phyloP scores from a whole-genome alignment of 1,140 invertebrate species.

The Drosophila erecta region DNA sequence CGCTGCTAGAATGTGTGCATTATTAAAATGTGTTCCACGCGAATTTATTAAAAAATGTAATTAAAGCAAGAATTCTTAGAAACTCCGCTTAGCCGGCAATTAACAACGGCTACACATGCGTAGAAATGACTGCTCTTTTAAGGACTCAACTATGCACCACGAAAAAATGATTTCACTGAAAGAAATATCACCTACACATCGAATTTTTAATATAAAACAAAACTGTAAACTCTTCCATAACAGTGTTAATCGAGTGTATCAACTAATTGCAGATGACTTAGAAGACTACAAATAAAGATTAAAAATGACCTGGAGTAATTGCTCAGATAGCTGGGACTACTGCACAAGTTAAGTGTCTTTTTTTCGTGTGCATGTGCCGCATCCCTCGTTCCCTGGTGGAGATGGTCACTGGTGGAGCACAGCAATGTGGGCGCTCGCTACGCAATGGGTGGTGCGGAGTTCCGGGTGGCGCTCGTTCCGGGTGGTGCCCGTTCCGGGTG shows the following conservation, averaged over 20 bases:
- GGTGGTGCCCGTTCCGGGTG: not conserved
- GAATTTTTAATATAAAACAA: not conserved
- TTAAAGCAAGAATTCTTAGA: slow-evolving; percentile 57
- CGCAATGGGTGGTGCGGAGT: slow-evolving; percentile 28
- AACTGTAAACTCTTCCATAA: too few species aligned
- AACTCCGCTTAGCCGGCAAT: slow-evolving; percentile 52
- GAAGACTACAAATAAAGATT: too few species aligned
- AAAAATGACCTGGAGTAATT: too few species aligned
- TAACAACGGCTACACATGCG: slow-evolving; percentile 51
- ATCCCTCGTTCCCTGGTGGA: slow-evolving; percentile 31
- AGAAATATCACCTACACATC: not conserved
- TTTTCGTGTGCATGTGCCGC: slow-evolving; percentile 19
- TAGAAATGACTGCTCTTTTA: slow-evolving; percentile 27
- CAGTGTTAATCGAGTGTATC: too few species aligned
- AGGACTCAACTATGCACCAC: slow-evolving; percentile 7
- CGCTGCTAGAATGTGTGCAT: slow-evolving; percentile 35
- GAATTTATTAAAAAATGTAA: slow-evolving; percentile 57
- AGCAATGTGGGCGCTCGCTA: slow-evolving; percentile 38
- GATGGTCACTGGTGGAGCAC: slow-evolving; percentile 30
- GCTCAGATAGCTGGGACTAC: too few species aligned
- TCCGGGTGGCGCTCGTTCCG: not conserved
- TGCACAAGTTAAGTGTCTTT: not conserved
- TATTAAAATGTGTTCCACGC: slow-evolving; percentile 23
- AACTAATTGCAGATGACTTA: too few species aligned
- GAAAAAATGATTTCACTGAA: not conserved